A percentile compares a stretch with the other conserved stretches of the same genome.
Conservation (phyloP, 2,113 vertebrate genomes). For the Grantiella picta region DNA sequence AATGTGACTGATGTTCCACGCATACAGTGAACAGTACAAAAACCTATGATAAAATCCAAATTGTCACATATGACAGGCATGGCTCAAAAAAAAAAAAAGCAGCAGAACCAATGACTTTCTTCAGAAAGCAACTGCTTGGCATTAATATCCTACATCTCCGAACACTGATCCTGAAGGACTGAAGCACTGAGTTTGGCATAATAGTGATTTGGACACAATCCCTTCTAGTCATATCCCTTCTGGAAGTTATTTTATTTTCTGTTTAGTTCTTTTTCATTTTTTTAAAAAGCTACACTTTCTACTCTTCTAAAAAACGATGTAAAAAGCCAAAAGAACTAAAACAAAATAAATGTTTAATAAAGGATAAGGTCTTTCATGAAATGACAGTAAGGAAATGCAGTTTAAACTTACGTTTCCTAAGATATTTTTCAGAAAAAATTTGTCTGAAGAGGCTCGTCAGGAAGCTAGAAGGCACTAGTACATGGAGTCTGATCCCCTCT, state of each 20-base stretch:
- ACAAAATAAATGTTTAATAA: background rate
- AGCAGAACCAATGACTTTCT: background rate
- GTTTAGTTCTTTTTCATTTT: background rate
- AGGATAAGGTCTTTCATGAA: background rate
- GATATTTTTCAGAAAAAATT: background rate
- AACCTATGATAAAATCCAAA: background rate
- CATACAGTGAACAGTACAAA: conserved; percentile 11
- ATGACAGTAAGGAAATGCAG: background rate
- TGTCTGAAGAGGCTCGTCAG: background rate
- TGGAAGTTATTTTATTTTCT: background rate
- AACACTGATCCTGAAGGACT: background rate
- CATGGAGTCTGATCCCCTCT: background rate
- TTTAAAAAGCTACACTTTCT: background rate
- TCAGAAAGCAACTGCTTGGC: background rate
- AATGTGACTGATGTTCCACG: background rate
- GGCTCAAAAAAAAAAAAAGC: conserved; percentile 63
- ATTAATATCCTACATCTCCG: background rate
- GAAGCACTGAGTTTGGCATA: background rate
- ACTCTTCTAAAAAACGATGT: background rate
- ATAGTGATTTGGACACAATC: background rate
- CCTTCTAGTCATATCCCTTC: background rate
- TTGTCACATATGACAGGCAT: conserved; percentile 19
- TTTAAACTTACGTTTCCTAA: background rate
- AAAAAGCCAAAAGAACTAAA: background rate
- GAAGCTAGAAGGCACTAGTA: background rate